Evolutionary conservation across 2,113 vertebrate species (phyloP).

Genomic region (Sylvia atricapilla): DNA sequence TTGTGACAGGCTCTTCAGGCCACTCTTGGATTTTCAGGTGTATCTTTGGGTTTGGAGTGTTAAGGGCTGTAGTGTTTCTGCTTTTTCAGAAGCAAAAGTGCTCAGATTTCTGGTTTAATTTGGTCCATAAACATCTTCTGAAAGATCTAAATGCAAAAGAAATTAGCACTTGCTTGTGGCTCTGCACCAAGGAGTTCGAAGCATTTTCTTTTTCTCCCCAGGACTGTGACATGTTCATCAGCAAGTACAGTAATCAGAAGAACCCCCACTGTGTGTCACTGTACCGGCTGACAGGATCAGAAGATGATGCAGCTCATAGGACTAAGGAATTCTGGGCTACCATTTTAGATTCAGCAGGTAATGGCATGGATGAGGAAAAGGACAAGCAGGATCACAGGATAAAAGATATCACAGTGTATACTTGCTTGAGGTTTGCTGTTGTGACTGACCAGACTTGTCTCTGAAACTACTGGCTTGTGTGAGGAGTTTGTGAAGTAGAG

Average conservation of each 20-base stretch:
- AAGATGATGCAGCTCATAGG: slow-evolving; percentile 66
- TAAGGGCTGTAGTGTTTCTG: not conserved
- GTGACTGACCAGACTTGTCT: not conserved
- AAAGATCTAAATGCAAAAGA: not conserved
- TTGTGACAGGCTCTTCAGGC: not conserved
- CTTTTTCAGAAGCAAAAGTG: not conserved
- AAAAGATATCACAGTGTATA: not conserved
- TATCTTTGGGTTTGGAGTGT: not conserved
- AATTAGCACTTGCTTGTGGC: not conserved
- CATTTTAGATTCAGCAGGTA: slow-evolving; percentile 83
- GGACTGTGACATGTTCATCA: slow-evolving; percentile 84
- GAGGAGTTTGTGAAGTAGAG: not conserved
- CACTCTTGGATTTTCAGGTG: not conserved
- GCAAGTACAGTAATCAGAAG: slow-evolving; percentile 83
- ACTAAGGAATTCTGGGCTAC: slow-evolving; percentile 82
- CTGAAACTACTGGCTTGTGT: not conserved
- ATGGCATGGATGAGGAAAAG: not conserved
- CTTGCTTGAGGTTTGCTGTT: not conserved
- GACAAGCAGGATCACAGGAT: not conserved
- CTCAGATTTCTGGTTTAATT: not conserved
- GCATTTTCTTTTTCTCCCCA: slow-evolving; percentile 28
- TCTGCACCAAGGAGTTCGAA: not conserved
- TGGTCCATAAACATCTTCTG: not conserved
- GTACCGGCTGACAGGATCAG: slow-evolving; percentile 74
- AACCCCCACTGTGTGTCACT: slow-evolving; percentile 79